Percentiles rank a stretch among this genome's conserved stretches.
These are phyloP conservation scores for Hemithea aestivaria DNA, from an alignment of 2,888 invertebrate species.

Conservation along the genomic window DNA sequence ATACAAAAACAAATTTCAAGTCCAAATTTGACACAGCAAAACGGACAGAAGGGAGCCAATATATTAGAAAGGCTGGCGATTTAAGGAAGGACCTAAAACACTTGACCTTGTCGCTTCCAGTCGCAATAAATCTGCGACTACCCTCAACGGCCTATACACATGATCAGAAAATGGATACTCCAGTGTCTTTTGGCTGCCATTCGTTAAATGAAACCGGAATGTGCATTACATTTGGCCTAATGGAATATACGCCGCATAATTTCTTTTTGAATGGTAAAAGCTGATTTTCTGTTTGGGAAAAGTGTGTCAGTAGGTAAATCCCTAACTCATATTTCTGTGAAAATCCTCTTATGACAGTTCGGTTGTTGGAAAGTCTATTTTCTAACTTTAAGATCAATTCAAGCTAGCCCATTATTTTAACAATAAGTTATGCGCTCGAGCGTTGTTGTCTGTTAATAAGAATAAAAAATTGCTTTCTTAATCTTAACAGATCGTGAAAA, in stretches of 20 bases:
- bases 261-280: slow-evolving; percentile 4
- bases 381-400: too few species aligned
- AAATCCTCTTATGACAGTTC: too few species aligned
- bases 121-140: slow-evolving; percentile 16
- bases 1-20: slow-evolving; percentile 4
- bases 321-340: too few species aligned
- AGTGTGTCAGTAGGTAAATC: not conserved
- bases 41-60: slow-evolving; percentile 13
- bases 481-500: too few species aligned
- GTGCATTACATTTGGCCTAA: slow-evolving; percentile 28
- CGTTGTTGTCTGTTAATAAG: too few species aligned
- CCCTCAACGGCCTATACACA: slow-evolving; percentile 28
- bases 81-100: slow-evolving; percentile 14
- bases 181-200: slow-evolving; percentile 46
- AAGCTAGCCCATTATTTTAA: too few species aligned
- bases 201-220: slow-evolving; percentile 44
- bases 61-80: slow-evolving; percentile 16
- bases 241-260: slow-evolving; percentile 7
- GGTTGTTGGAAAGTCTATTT: too few species aligned
- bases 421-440: too few species aligned
- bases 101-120: slow-evolving; percentile 29
- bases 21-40: slow-evolving; percentile 17
- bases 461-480: too few species aligned
- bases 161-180: slow-evolving; percentile 47
- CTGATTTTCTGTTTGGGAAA: slow-evolving; percentile 1